Base-by-base conservation (phyloP, 2,888 invertebrate species). In the Clivina fossor region DNA sequence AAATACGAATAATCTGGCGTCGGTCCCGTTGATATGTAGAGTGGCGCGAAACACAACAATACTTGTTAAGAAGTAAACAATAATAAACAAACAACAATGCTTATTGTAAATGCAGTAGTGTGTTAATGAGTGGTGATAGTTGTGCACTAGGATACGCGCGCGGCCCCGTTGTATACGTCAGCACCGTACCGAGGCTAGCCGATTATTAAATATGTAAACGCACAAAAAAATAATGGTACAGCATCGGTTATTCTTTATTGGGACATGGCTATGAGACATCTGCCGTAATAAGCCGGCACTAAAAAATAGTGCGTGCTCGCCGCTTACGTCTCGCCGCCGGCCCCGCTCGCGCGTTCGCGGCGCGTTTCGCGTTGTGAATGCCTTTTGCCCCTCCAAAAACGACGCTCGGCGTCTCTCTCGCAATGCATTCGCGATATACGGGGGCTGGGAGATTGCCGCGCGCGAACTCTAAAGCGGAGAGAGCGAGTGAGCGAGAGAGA, bases 301-400 rank as follows among this genome's bases (percentile, higher is more conserved):
- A 80, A 80, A 80, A 80, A 80, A 79, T 80, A 80, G 79, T 79
- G 80, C 79, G 79, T 79, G 76, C 76, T n/a, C n/a, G n/a, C n/a
- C n/a, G n/a, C n/a, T n/a, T n/a, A n/a, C n/a, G n/a, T n/a, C n/a
- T n/a, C n/a, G n/a, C n/a, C n/a, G n/a, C n/a, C n/a, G n/a, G n/a
- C n/a, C n/a, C n/a, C n/a, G n/a, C n/a, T n/a, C n/a, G n/a, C n/a
- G n/a, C n/a, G n/a, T n/a, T n/a, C n/a, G 54, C 26, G 18, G 44
- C 38, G 41, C 58, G 46, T 38, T 33, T 32, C 60, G 66, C 77
- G 77, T n/a, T n/a, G n/a, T n/a, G n/a, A n/a, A n/a, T n/a, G n/a
- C n/a, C n/a, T n/a, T n/a, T n/a, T n/a, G n/a, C n/a, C 80, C 78
- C 69, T 69, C 68, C 69, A n/a, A n/a, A n/a, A 68, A 67, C 66